Base-by-base conservation (phyloP, 2,113 vertebrate species). In the Peromyscus californicus region DNA sequence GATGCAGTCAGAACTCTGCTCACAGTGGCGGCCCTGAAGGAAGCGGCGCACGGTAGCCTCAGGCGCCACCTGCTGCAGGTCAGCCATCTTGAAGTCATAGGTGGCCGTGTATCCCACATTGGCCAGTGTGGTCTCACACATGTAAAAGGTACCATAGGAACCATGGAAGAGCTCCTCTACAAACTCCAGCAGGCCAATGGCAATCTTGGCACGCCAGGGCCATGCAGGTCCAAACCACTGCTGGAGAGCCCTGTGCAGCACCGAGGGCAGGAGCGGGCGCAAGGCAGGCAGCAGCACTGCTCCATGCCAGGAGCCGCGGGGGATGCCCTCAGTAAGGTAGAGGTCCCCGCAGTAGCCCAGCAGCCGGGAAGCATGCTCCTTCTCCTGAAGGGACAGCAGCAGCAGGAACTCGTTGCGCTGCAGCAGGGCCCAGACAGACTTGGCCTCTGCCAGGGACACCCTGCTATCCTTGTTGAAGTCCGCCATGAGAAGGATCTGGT, bases 111-210 rank as follows among this genome's bases (percentile, higher is more conserved):
- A 99, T 98, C 99, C 99, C 96, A 99, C 99, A 6, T 99, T 99
- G 59, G 98, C 98, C 12, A 99, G 98, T 87, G 99, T 99, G 22
- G 99, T 98, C 78, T 99, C 99, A 0, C 99, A 99, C 98, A 99
- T 99, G 89, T 99, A 99, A 98, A 99, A 99, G 94, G 97, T 99
- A 13, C 99, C 99, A 0, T 99, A 99, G 59, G 99, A 98, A 0
- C 99, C 99, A 0, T 99, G 99, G 98, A 99, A 99, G 7, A 99
- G 99, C 96, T 99, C 99, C 94, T 99, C 99, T 97, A 99, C 99
- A 0, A 99, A 99, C 97, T 99, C 99, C 98, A 99, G 98, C 21
- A 99, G 98, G 45, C 99, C 99, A 0, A 99, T 99, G 98, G 99
- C 99, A 1, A 99, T 99, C 94, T 99, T 99, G 4, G 99, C 99